Base-by-base conservation (phyloP, 2,113 vertebrate species). In the Triplophysa dalaica region DNA sequence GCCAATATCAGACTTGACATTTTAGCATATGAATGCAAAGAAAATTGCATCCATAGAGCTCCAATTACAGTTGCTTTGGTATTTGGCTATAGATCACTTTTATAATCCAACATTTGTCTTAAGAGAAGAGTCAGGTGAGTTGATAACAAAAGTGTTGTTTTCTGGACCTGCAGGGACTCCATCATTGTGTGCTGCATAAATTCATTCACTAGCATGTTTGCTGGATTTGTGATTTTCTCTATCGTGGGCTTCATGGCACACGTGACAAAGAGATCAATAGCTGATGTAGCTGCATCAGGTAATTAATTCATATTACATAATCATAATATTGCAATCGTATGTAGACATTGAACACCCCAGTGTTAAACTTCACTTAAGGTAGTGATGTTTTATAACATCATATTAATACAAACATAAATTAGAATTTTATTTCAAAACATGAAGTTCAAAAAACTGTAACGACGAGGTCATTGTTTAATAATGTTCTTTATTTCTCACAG, bases 201-300 rank as follows among this genome's bases (percentile, higher is more conserved):
- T 82, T 99, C 98, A 6, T 95, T 94, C 89, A 99, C 98, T 81
- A 99, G 98, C 89, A 99, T 99, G 97, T 99, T 99, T 80, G 98
- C 98, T 81, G 98, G 98, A 75, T 96, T 99, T 84, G 98, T 99
- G 81, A 99, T 99, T 92, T 99, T 99, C 93, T 99, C 98, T 83
- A 99, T 99, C 68, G 97, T 99, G 82, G 98, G 98, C 88, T 99
- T 99, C 92, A 99, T 99, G 98, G 90, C 98, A 60, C 92, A 99
- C 16, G 96, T 98, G 91, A 98, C 98, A 69, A 98, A 97, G 89
- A 95, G 92, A 88, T 89, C 95, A 24, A 98, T 99, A 69, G 95
- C 95, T 50, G 96, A 99, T 19, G 96, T 99, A 78, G 98, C 97
- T 58, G 96, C 96, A 83, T 99, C 98, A 95, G 98, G 98, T 99